A percentile compares a stretch with the other conserved stretches of the same genome.
Conservation (phyloP, 2,888 invertebrate species). For the Apoda limacodes region DNA sequence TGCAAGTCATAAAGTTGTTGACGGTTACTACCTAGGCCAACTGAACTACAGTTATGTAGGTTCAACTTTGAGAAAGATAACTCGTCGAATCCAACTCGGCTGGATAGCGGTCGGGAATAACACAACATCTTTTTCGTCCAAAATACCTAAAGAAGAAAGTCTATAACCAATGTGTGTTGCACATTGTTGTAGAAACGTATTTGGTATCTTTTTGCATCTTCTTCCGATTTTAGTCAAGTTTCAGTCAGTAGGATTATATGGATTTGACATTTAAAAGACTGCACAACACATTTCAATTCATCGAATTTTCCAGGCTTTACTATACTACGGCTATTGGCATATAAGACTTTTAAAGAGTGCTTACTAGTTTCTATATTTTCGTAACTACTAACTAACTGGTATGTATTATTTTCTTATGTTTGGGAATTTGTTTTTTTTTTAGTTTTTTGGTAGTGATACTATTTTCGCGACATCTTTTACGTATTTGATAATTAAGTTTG, state of each 20-base stretch:
- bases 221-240: slow-evolving; percentile 19
- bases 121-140: no score
- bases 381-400: slow-evolving; percentile 17
- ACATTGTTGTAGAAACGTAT: no score
- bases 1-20: no score
- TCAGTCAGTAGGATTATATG: slow-evolving; percentile 18
- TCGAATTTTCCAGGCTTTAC: no score
- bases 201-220: slow-evolving; percentile 12
- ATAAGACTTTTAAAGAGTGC: slow-evolving; percentile 18
- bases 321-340: slow-evolving; percentile 21
- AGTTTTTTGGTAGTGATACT: slow-evolving; percentile 4
- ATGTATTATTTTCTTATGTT: slow-evolving; percentile 1
- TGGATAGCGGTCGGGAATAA: no score
- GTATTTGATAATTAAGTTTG: slow-evolving; percentile 22
- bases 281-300: slow-evolving; percentile 18
- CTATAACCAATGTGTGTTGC: no score
- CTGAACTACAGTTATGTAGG: no score
- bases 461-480: slow-evolving; percentile 21
- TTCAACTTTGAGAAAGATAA: no score
- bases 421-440: slow-evolving; percentile 7
- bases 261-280: slow-evolving; percentile 5
- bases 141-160: no score
- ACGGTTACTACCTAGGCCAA: no score
- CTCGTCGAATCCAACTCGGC: no score
- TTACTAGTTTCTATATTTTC: slow-evolving; percentile 13